Percentiles rank a stretch among this genome's conserved stretches.
Conservation (phyloP, 2,113 vertebrate species). For the Oreochromis aureus region DNA sequence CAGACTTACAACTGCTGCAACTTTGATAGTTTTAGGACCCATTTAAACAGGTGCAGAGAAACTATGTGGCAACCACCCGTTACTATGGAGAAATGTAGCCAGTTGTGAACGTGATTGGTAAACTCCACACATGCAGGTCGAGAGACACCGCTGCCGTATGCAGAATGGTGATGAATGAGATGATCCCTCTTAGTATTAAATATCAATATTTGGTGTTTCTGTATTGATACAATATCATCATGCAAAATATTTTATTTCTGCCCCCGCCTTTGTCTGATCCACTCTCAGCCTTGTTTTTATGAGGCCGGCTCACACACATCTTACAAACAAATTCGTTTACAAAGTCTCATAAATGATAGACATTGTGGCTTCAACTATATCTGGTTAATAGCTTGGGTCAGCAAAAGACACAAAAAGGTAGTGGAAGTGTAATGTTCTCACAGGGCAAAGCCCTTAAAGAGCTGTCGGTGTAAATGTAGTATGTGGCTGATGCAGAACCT, state of each 20-base stretch:
- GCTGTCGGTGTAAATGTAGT: background rate
- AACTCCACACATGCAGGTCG: background rate
- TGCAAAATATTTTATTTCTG: background rate
- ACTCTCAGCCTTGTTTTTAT: background rate
- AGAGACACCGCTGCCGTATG: background rate
- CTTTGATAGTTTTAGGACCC: background rate
- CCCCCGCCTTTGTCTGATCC: background rate
- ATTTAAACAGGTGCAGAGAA: background rate
- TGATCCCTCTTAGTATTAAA: background rate
- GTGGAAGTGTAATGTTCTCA: background rate
- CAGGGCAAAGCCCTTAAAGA: background rate
- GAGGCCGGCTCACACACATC: background rate
- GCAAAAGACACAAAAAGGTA: background rate
- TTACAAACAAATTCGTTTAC: background rate
- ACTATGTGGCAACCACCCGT: background rate
- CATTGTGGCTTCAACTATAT: background rate
- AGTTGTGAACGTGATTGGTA: background rate
- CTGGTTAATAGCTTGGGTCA: background rate
- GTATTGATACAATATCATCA: background rate
- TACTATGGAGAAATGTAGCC: background rate
- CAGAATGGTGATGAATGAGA: background rate
- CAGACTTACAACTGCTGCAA: background rate
- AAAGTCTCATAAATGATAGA: background rate
- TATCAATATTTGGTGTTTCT: background rate
- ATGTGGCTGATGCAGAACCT: background rate